Evolutionary conservation across 2,888 invertebrate genomes (phyloP), one percentile per base, ranked within the genome.

Genomic region (Pandemis heparana): DNA sequence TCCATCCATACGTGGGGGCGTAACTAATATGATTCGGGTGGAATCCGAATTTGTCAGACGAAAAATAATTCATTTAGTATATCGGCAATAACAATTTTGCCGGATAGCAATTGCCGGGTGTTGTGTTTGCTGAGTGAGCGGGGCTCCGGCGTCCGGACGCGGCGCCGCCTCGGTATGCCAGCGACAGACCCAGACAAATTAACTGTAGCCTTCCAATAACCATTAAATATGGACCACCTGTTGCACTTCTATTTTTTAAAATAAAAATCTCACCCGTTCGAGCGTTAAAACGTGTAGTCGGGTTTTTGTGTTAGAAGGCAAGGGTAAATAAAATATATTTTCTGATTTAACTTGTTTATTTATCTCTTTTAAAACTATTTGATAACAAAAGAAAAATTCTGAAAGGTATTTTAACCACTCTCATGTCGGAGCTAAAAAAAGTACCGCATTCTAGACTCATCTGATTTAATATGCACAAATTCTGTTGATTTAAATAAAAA

Each of bases 161-260:
- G 48, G 70, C 74, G 70, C 72, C 70, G 74, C 75, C 69, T 81
- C 83, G 80, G 79, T 79, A 18, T 53, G 46, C 62, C 41, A 16
- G 14, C 67, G 41, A 78, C 82, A 80, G 82, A 81, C 81, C 78
- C 81, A 81, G 83, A 87, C 84, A 89, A 90, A 91, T 90, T 90
- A 90, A 90, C 88, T 86, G 87, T 84, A 85, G 80, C 82, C 84
- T 80, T 84, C 83, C 84, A 85, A 85, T 88, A 85, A 87, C 85
- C 85, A 84, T 88, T 88, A 88, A 88, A 90, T 88, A 90, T 90
- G 78, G 82, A 84, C 88, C 85, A 89, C 90, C 88, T 91, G 90
- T 92, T 89, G 88, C 81, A 75, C 78, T 75, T 59, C 77, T 74
- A n/a, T 78, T 76, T 79, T 78, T 64, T 46, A 63, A 67, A 56